These are phyloP conservation scores for Magallana nippona DNA, from an alignment of 2,888 invertebrate genomes.

Conservation along the genomic window DNA sequence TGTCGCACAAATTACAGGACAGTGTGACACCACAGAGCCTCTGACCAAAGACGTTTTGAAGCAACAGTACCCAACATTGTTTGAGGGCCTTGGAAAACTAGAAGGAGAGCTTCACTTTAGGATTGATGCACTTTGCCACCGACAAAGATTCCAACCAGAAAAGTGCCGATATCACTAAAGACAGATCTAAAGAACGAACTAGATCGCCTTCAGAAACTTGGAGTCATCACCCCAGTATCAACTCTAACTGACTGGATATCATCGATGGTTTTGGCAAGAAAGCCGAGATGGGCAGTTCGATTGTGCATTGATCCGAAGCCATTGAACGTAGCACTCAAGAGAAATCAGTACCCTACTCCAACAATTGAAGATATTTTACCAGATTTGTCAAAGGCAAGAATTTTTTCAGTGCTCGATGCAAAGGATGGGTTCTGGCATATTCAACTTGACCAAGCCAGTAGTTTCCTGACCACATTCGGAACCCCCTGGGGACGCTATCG, in stretches of 20 bases:
- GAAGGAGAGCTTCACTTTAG: slow-evolving; percentile 50
- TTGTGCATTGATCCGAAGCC: slow-evolving; percentile 55
- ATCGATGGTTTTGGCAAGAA: slow-evolving; percentile 47
- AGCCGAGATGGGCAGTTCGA: slow-evolving; percentile 43
- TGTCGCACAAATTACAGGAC: background rate
- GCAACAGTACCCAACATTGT: slow-evolving; percentile 43
- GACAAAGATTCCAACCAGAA: no score
- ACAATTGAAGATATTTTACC: slow-evolving; percentile 41
- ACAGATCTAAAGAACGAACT: no score
- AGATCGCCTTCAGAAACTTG: no score
- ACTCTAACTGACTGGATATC: no score
- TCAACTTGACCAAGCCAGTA: slow-evolving; percentile 48
- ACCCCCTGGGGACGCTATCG: slow-evolving; percentile 55
- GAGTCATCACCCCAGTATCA: no score
- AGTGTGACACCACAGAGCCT: background rate
- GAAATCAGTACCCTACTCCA: slow-evolving; percentile 46
- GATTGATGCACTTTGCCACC: slow-evolving; percentile 45
- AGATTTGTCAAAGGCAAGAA: background rate
- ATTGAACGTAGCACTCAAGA: slow-evolving; percentile 49
- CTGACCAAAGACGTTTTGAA: background rate
- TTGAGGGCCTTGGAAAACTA: slow-evolving; percentile 51
- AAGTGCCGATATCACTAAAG: no score
- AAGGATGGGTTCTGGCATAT: slow-evolving; percentile 54
- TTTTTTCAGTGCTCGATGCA: slow-evolving; percentile 43
- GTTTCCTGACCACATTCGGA: slow-evolving; percentile 53